Evolutionary conservation across 2,888 invertebrate genomes (phyloP).

Genomic region (Macropis europaea): DNA sequence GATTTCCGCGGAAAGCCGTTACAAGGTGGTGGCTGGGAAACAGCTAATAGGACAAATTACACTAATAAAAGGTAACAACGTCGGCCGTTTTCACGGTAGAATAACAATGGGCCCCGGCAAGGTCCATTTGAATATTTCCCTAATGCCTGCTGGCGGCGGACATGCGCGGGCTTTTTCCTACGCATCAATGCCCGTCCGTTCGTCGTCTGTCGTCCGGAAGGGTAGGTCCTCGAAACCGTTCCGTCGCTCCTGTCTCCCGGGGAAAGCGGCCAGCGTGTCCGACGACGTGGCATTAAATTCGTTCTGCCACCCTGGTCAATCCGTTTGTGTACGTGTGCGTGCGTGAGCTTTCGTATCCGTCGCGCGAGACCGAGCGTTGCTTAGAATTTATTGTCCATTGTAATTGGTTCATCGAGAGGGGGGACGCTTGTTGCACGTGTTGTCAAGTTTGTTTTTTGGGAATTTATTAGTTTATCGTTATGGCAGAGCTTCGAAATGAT

Average conservation of each 20-base stretch:
- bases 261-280: slow-evolving; percentile 55
- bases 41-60: slow-evolving; percentile 76
- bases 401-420: slow-evolving; percentile 51
- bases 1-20: slow-evolving; percentile 58
- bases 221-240: slow-evolving; percentile 62
- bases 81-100: slow-evolving; percentile 78
- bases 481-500: too few species aligned
- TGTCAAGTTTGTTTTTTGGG: slow-evolving; percentile 27
- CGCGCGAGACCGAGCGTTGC: slow-evolving; percentile 25
- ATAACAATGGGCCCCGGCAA: slow-evolving; percentile 76
- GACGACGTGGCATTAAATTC: slow-evolving; percentile 62
- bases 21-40: slow-evolving; percentile 68
- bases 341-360: slow-evolving; percentile 34
- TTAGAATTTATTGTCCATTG: slow-evolving; percentile 52
- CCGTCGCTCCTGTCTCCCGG: slow-evolving; percentile 31
- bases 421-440: slow-evolving; percentile 37
- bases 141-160: slow-evolving; percentile 66
- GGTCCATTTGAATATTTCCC: slow-evolving; percentile 72
- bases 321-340: slow-evolving; percentile 35
- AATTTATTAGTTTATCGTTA: too few species aligned
- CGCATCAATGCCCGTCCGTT: slow-evolving; percentile 73
- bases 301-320: slow-evolving; percentile 61
- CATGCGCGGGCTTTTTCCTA: slow-evolving; percentile 75
- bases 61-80: slow-evolving; percentile 77
- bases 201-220: slow-evolving; percentile 72